phyloP scores from a whole-genome alignment of 2,797 vertebrate genomes.

The Sphenopsis melanotis region DNA sequence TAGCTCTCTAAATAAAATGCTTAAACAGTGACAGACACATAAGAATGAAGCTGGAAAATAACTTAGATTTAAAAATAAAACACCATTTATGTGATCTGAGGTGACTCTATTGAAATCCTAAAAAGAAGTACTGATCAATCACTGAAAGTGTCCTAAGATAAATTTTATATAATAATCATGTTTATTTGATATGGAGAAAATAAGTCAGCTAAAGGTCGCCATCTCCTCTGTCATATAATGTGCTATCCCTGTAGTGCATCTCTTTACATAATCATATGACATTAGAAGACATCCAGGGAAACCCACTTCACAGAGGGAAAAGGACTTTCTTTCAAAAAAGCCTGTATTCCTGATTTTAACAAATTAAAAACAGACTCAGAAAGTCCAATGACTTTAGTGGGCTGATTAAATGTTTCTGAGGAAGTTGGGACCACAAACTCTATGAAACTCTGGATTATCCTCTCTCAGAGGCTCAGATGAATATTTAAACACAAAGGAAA shows the following conservation, averaged over 20 bases:
- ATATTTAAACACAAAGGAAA: background rate
- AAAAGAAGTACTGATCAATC: background rate
- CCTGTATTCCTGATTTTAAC: background rate
- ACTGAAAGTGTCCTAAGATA: background rate
- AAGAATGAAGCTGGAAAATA: background rate
- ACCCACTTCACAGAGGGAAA: background rate
- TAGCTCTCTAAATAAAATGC: background rate
- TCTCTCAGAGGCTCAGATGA: background rate
- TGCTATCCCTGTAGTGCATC: background rate
- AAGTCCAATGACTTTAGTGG: background rate
- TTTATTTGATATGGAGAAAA: background rate
- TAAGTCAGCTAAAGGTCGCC: background rate
- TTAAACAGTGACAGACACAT: background rate
- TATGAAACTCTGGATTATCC: background rate
- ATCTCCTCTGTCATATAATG: background rate
- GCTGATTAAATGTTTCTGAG: background rate
- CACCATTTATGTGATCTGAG: background rate
- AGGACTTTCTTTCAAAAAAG: background rate
- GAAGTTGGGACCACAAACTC: background rate
- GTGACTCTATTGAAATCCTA: background rate
- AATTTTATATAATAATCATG: background rate
- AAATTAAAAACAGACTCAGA: background rate
- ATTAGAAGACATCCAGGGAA: background rate
- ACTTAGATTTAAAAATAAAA: slow-evolving; percentile 4
- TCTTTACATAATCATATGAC: background rate